These are phyloP conservation scores for Mirza zaza DNA, from an alignment of 2,113 vertebrate species.

Conservation along the genomic window DNA sequence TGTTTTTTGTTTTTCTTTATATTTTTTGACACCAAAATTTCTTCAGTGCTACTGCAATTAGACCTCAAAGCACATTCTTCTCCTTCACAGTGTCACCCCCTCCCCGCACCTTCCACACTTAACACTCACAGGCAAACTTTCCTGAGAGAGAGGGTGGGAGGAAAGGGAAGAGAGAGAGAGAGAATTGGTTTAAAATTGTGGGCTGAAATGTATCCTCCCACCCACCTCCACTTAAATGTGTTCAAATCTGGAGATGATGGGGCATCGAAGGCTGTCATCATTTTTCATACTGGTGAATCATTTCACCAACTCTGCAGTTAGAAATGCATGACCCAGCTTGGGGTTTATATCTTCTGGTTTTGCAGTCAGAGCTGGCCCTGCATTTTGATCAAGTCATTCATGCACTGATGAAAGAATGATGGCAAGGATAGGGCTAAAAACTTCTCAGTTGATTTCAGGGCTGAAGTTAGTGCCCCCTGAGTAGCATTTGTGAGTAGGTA, in stretches of 20 bases:
- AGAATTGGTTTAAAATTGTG: slow-evolving; percentile 33
- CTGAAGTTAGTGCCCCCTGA: background rate
- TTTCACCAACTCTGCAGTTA: slow-evolving; percentile 57
- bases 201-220: slow-evolving; percentile 69
- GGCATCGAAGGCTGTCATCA: slow-evolving; percentile 62
- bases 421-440: background rate
- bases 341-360: slow-evolving; percentile 47
- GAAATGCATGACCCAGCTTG: slow-evolving; percentile 53
- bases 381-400: background rate
- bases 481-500: background rate
- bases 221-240: background rate
- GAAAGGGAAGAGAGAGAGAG: background rate
- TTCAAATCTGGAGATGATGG: slow-evolving; percentile 54
- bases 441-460: background rate
- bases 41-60: background rate
- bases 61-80: background rate
- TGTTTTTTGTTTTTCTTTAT: background rate
- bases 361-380: background rate
- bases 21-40: slow-evolving; percentile 47
- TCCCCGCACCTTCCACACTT: background rate
- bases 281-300: slow-evolving; percentile 74
- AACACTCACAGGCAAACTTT: background rate
- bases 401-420: background rate
- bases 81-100: background rate
- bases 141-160: background rate